These are phyloP conservation scores for Anthopleura sola DNA, from an alignment of 64 coral and sea anemone species.

Conservation along the genomic window DNA sequence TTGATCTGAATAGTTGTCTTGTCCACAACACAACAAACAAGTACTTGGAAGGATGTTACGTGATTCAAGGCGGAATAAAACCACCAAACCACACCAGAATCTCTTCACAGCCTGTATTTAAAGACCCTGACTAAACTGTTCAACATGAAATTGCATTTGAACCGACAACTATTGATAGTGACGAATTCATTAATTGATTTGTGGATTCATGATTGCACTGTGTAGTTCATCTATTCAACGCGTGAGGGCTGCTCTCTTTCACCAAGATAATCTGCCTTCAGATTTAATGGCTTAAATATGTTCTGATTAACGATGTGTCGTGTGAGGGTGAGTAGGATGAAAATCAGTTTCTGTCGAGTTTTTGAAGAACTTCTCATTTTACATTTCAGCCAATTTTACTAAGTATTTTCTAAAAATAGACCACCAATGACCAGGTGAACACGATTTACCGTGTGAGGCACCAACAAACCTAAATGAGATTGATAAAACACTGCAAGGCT, in stretches of 20 bases:
- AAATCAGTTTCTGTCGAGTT: too few relatives aligned
- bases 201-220: not conserved
- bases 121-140: not conserved
- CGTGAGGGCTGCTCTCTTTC: constrained; percentile 7
- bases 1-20: not conserved
- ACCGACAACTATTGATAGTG: not conserved
- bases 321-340: not conserved
- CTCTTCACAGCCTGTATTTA: not conserved
- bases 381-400: too few relatives aligned
- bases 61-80: not conserved
- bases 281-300: constrained; percentile 7
- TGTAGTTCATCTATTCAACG: constrained; percentile 2
- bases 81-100: not conserved
- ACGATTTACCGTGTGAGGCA: too few relatives aligned
- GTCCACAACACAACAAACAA: not conserved
- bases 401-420: too few relatives aligned
- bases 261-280: not conserved
- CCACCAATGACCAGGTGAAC: too few relatives aligned
- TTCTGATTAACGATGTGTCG: not conserved
- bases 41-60: not conserved
- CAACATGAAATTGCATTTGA: not conserved
- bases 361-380: too few relatives aligned
- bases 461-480: too few relatives aligned
- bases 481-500: too few relatives aligned
- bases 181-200: not conserved